phyloP scores from a whole-genome alignment of 2,113 vertebrate genomes.

The Coptodon bakossiorum region DNA sequence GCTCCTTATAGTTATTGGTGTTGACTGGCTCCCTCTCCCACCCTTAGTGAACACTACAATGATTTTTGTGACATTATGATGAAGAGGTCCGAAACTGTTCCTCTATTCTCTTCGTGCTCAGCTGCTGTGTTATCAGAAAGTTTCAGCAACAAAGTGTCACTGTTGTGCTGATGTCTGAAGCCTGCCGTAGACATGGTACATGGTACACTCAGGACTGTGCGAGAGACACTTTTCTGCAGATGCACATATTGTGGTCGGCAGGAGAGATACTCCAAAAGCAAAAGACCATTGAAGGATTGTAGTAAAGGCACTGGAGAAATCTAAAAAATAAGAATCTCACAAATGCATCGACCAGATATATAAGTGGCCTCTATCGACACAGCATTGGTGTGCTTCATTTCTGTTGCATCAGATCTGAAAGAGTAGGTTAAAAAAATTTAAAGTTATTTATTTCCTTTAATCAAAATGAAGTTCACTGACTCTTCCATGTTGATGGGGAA shows the following conservation, averaged over 20 bases:
- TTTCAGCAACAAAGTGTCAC: background rate
- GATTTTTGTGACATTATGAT: background rate
- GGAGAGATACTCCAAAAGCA: background rate
- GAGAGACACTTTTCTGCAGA: background rate
- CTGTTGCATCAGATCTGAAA: background rate
- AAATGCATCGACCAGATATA: background rate
- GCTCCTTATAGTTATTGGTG: background rate
- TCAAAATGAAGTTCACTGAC: background rate
- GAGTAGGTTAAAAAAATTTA: background rate
- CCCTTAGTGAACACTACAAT: background rate
- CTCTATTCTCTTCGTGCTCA: rapidly evolving
- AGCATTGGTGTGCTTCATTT: background rate
- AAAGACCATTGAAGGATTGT: background rate
- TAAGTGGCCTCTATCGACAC: background rate
- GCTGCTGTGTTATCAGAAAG: background rate
- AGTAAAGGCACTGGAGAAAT: background rate
- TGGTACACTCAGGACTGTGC: background rate
- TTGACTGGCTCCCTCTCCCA: background rate
- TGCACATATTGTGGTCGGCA: background rate
- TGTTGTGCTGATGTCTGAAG: background rate
- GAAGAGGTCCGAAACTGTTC: rapidly evolving
- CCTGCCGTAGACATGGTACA: rapidly evolving
- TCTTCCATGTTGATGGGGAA: background rate
- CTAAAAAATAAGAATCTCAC: background rate
- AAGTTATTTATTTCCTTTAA: background rate